Evolutionary conservation across 2,888 invertebrate species (phyloP).

Genomic region (Cotesia congregata): DNA sequence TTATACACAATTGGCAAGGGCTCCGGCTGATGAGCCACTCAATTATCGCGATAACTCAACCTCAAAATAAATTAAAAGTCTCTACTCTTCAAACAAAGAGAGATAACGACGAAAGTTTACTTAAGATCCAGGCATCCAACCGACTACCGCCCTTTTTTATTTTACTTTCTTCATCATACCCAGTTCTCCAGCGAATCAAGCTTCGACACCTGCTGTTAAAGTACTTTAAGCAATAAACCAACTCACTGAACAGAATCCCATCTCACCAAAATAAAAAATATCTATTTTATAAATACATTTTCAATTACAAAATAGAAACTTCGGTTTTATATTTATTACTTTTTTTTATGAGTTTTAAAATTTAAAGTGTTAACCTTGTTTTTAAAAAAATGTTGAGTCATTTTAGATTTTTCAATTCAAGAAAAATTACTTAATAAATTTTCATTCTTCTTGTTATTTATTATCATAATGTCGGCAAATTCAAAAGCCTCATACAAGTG

Average conservation of each 20-base stretch:
- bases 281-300: neutral
- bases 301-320: too few relatives aligned
- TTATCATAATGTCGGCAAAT: too few relatives aligned
- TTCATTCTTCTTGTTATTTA: too few relatives aligned
- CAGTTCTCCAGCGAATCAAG: neutral
- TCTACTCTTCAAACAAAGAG: neutral
- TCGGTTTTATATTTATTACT: too few relatives aligned
- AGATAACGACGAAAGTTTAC: conserved; percentile 3
- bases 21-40: neutral
- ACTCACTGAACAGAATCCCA: neutral
- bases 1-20: neutral
- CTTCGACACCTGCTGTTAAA: neutral
- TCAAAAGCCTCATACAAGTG: too few relatives aligned
- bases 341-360: too few relatives aligned
- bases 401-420: too few relatives aligned
- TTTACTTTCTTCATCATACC: neutral
- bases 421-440: too few relatives aligned
- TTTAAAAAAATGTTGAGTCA: too few relatives aligned
- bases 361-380: too few relatives aligned
- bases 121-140: neutral
- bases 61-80: conserved; percentile 4
- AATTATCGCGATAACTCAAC: conserved; percentile 13
- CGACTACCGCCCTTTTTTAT: neutral
- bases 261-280: neutral
- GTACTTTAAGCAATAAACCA: neutral